These are phyloP conservation scores for Neoitamus cyanurus DNA, from an alignment of 2,888 invertebrate species.

Conservation along the genomic window DNA sequence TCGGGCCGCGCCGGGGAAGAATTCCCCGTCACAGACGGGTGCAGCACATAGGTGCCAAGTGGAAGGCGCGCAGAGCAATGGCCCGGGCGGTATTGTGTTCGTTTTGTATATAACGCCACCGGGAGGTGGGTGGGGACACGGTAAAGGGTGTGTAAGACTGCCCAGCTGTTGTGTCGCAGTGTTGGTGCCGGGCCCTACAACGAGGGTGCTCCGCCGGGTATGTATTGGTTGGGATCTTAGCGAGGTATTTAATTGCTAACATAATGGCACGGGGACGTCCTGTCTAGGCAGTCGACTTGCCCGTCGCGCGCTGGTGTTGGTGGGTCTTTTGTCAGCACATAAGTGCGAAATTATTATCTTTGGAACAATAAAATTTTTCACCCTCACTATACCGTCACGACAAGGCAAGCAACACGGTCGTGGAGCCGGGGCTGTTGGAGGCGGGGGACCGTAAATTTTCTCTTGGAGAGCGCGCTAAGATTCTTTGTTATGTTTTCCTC, in stretches of 20 bases:
- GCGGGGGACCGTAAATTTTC: neutral
- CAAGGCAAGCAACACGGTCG: neutral
- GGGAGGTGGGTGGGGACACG: conserved; percentile 24
- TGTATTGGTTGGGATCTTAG: conserved; percentile 30
- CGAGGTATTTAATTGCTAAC: conserved; percentile 42
- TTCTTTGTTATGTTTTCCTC: neutral
- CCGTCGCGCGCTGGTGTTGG: conserved; percentile 39
- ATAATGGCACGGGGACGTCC: conserved; percentile 55
- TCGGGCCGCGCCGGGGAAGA: conserved; percentile 15
- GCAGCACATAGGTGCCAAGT: neutral
- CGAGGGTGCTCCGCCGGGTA: neutral
- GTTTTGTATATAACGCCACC: neutral
- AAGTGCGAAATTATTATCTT: conserved; percentile 53
- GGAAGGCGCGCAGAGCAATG: neutral
- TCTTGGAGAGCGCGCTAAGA: conserved; percentile 1
- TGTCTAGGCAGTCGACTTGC: conserved; percentile 57
- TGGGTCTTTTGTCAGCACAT: conserved; percentile 52
- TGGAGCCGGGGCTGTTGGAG: neutral
- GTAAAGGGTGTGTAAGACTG: neutral
- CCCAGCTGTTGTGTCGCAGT: neutral
- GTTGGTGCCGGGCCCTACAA: neutral
- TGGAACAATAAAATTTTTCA: conserved; percentile 52
- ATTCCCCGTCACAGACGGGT: neutral
- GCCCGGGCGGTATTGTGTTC: neutral
- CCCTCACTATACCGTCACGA: conserved; percentile 33